Conservation (phyloP, 2,113 vertebrate genomes). For the Chlorodrepanis virens region DNA sequence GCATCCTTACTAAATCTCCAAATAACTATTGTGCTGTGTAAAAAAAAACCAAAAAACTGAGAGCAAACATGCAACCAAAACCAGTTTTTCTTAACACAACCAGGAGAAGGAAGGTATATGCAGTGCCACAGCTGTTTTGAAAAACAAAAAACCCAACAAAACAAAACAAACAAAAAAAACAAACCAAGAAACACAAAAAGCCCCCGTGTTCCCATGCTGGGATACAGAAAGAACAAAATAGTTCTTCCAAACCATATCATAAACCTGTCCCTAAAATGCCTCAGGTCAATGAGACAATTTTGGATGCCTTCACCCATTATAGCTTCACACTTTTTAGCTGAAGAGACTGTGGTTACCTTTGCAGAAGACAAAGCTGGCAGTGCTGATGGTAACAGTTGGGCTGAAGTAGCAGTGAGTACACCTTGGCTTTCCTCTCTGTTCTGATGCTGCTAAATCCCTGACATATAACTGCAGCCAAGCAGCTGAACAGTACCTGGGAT, state of each 20-base stretch:
- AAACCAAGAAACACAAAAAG: neutral
- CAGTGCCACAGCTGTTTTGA: neutral
- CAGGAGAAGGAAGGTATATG: neutral
- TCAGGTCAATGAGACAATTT: neutral
- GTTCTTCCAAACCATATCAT: neutral
- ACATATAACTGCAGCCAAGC: neutral
- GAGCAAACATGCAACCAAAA: neutral
- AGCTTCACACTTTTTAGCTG: neutral
- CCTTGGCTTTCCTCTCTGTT: neutral
- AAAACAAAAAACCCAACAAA: neutral
- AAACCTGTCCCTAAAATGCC: neutral
- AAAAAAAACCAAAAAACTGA: neutral
- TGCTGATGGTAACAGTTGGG: neutral
- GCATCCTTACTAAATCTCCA: neutral
- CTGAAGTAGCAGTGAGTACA: neutral
- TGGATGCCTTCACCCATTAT: neutral
- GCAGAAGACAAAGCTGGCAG: neutral
- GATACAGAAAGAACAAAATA: neutral
- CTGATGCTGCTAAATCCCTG: neutral
- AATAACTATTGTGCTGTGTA: neutral
- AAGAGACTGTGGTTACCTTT: neutral
- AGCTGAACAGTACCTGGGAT: neutral
- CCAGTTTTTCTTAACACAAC: neutral
- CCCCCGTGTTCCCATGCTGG: accelerated
- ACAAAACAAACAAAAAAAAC: too few species aligned